phyloP scores from a whole-genome alignment of 2,888 invertebrate species.

The Unio pictorum region DNA sequence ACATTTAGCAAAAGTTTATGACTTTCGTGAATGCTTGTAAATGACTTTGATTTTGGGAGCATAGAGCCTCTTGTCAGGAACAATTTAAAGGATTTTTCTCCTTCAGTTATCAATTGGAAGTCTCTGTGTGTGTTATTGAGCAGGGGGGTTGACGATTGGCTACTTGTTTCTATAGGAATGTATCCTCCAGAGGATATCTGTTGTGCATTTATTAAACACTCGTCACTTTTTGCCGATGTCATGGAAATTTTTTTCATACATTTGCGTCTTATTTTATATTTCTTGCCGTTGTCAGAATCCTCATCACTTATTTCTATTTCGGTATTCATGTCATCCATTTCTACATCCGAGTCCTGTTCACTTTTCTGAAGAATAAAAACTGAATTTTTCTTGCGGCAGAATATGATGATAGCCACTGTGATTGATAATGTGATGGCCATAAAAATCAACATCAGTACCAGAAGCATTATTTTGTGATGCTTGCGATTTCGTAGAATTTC shows the following conservation, averaged over 20 bases:
- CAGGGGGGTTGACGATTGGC: slow-evolving; percentile 9
- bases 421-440: slow-evolving; percentile 59
- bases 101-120: too few relatives aligned
- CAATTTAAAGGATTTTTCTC: too few relatives aligned
- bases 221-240: too few relatives aligned
- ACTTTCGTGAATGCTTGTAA: too few relatives aligned
- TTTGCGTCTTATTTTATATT: too few relatives aligned
- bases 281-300: slow-evolving; percentile 20
- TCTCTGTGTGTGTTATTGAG: not conserved
- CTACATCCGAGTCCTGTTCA: slow-evolving; percentile 57
- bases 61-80: too few relatives aligned
- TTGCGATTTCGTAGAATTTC: slow-evolving; percentile 6
- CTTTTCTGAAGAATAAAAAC: slow-evolving; percentile 64
- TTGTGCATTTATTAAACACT: too few relatives aligned
- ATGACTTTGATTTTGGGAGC: too few relatives aligned
- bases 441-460: slow-evolving; percentile 52
- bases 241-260: too few relatives aligned
- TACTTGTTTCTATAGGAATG: not conserved
- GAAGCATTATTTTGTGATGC: slow-evolving; percentile 21
- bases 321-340: slow-evolving; percentile 60
- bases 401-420: slow-evolving; percentile 59
- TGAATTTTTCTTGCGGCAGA: slow-evolving; percentile 67
- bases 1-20: too few relatives aligned
- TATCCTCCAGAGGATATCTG: not conserved
- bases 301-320: slow-evolving; percentile 48